Percentiles rank a stretch among this genome's conserved stretches.
phyloP scores from a whole-genome alignment of 2,113 vertebrate species.

The Oceanodroma tethys region DNA sequence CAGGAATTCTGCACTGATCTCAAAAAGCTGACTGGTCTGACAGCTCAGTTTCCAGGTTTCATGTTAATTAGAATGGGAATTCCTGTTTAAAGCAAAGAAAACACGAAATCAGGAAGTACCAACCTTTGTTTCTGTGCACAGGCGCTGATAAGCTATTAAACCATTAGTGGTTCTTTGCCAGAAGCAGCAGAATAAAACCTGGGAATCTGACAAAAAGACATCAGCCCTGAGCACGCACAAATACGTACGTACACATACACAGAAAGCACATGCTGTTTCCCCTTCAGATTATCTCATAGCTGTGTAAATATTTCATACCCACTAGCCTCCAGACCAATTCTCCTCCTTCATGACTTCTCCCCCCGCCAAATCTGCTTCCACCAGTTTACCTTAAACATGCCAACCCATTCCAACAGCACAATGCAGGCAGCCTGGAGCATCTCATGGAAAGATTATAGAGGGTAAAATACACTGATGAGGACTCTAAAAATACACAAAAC shows the following conservation, averaged over 20 bases:
- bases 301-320: slow-evolving; percentile 61
- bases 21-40: slow-evolving; percentile 15
- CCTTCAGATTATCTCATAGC: slow-evolving; percentile 50
- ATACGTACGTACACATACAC: not conserved
- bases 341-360: slow-evolving; percentile 13
- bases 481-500: not conserved
- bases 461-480: not conserved
- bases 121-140: slow-evolving; percentile 54
- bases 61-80: slow-evolving; percentile 57
- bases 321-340: slow-evolving; percentile 44
- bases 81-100: slow-evolving; percentile 65
- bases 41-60: slow-evolving; percentile 54
- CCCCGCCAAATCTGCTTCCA: slow-evolving; percentile 41
- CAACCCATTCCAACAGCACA: slow-evolving; percentile 14
- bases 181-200: slow-evolving; percentile 55
- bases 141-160: slow-evolving; percentile 63
- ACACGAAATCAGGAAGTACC: slow-evolving; percentile 55
- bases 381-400: slow-evolving; percentile 47
- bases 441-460: not conserved
- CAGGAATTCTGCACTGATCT: slow-evolving; percentile 41
- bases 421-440: not conserved
- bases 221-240: not conserved
- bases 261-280: slow-evolving; percentile 41
- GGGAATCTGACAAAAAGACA: slow-evolving; percentile 57
- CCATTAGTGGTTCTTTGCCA: slow-evolving; percentile 57